Conservation (phyloP, 2,113 vertebrate genomes). For the Chinchilla lanigera region DNA sequence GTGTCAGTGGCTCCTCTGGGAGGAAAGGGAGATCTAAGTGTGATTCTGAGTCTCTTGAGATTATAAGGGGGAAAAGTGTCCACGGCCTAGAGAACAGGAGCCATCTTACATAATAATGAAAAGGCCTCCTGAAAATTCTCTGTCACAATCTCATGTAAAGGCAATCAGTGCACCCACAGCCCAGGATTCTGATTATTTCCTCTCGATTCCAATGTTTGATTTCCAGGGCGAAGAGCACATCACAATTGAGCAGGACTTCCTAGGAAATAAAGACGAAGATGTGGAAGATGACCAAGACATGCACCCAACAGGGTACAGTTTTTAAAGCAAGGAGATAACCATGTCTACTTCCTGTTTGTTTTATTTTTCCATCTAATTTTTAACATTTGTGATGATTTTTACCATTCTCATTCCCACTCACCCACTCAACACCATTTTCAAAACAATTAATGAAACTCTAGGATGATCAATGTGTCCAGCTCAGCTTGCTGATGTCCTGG, state of each 20-base stretch:
- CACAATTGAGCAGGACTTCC: conserved; percentile 73
- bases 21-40: neutral
- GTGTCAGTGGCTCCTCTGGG: neutral
- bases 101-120: neutral
- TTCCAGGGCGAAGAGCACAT: conserved; percentile 83
- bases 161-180: neutral
- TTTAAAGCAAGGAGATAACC: neutral
- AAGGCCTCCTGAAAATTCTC: neutral
- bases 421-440: neutral
- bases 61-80: neutral
- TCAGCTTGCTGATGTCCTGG: conserved; percentile 3
- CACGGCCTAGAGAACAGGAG: neutral
- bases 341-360: neutral
- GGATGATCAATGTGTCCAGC: neutral
- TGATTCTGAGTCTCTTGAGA: neutral
- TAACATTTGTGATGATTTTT: conserved; percentile 9
- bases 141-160: neutral
- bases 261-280: conserved; percentile 59
- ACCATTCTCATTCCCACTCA: neutral
- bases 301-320: conserved; percentile 82
- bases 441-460: conserved; percentile 25
- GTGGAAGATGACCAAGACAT: conserved; percentile 52
- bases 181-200: neutral
- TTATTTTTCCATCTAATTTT: neutral
- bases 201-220: conserved; percentile 61